phyloP scores from a whole-genome alignment of 2,797 vertebrate genomes.

The Paramormyrops hopkinsi region DNA sequence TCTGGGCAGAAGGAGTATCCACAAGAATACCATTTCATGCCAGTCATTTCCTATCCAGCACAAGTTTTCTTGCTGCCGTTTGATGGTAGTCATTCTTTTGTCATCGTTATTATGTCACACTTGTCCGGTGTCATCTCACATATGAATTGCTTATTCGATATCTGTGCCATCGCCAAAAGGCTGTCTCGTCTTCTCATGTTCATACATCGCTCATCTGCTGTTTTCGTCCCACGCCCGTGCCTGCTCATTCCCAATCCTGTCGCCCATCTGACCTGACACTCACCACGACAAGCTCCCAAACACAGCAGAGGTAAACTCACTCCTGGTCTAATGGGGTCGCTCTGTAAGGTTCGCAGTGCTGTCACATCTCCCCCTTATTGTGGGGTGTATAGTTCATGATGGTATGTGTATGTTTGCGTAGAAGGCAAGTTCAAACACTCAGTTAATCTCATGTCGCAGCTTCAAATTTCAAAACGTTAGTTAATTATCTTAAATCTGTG shows the following conservation, averaged over 20 bases:
- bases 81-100: background rate
- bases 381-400: background rate
- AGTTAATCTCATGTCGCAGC: background rate
- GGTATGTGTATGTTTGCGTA: conserved; percentile 12
- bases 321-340: background rate
- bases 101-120: background rate
- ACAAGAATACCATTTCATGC: background rate
- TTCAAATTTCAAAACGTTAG: background rate
- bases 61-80: background rate
- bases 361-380: background rate
- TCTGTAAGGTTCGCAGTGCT: background rate
- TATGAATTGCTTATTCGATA: conserved; percentile 4
- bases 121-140: background rate
- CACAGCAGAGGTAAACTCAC: conserved; percentile 65
- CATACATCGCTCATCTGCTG: background rate
- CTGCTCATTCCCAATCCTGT: conserved; percentile 19
- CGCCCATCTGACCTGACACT: conserved; percentile 34
- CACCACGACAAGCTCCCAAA: conserved; percentile 62
- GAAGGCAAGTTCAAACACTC: background rate
- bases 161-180: background rate
- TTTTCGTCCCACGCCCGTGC: conserved; percentile 13
- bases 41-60: conserved; percentile 16
- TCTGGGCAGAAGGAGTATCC: background rate
- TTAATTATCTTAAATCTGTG: background rate
- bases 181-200: conserved; percentile 31